Evolutionary conservation across 2,113 vertebrate genomes (phyloP).

Genomic region (Sorex fumeus): DNA sequence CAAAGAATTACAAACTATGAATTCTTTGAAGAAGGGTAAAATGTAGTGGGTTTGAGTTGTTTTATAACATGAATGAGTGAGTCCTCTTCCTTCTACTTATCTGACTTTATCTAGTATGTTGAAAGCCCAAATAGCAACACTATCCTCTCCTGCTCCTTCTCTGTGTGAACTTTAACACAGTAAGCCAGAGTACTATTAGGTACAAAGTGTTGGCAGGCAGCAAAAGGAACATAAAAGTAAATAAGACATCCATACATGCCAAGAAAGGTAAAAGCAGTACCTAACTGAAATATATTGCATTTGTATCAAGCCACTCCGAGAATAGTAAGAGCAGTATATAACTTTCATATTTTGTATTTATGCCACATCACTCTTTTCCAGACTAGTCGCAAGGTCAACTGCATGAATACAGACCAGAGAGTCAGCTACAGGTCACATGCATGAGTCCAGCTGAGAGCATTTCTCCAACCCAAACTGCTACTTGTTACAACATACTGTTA

Average conservation of each 20-base stretch:
- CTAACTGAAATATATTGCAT: conserved; percentile 18
- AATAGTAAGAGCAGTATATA: not conserved
- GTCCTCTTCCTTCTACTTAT: not conserved
- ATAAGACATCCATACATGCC: not conserved
- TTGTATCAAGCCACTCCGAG: not conserved
- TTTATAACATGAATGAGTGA: conserved; percentile 24
- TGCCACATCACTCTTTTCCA: conserved; percentile 9
- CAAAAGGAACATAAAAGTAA: conserved; percentile 35
- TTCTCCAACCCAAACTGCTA: conserved; percentile 47
- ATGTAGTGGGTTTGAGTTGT: not conserved
- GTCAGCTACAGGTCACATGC: conserved; percentile 18
- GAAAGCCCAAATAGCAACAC: not conserved
- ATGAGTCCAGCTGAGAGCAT: not conserved
- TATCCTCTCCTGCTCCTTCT: conserved; percentile 28
- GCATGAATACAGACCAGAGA: not conserved
- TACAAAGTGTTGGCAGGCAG: conserved; percentile 51
- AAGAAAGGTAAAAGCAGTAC: not conserved
- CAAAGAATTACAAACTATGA: conserved; percentile 33
- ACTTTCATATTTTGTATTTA: conserved; percentile 18
- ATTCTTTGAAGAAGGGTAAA: conserved; percentile 39
- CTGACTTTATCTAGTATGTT: not conserved
- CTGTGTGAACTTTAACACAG: conserved; percentile 47
- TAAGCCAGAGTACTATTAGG: conserved; percentile 39
- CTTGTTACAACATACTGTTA: conserved; percentile 1
- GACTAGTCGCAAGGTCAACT: conserved; percentile 9